Conservation (phyloP, 2,797 vertebrate species). For the Delichon dasypus region DNA sequence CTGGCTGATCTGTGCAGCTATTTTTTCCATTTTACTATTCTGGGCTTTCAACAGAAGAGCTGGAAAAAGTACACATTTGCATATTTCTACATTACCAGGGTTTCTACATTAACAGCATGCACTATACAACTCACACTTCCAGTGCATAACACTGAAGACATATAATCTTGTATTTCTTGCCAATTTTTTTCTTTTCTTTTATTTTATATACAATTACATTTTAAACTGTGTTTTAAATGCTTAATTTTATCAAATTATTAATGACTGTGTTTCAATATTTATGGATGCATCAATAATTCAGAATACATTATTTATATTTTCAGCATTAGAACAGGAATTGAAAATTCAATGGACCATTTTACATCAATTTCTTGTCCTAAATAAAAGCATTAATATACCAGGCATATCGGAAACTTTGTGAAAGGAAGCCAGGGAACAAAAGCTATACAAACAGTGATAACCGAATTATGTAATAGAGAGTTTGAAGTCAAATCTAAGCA, state of each 20-base stretch:
- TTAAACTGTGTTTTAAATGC: background rate
- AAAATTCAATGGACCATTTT: background rate
- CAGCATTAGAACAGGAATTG: background rate
- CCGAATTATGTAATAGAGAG: background rate
- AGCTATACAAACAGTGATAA: background rate
- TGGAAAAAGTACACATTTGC: slow-evolving; percentile 30
- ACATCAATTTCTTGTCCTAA: background rate
- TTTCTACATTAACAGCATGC: background rate
- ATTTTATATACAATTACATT: background rate
- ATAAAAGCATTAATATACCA: background rate
- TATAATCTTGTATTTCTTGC: background rate
- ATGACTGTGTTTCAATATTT: background rate
- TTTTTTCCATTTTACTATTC: slow-evolving; percentile 24
- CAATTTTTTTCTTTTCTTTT: background rate
- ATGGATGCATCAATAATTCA: background rate
- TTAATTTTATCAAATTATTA: slow-evolving; percentile 30
- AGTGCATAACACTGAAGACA: background rate
- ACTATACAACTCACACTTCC: background rate
- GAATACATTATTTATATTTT: background rate
- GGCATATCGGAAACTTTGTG: background rate
- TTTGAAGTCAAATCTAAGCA: background rate
- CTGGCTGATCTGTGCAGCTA: background rate
- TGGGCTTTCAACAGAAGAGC: background rate
- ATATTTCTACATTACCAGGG: slow-evolving; percentile 8
- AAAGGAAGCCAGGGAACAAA: background rate